These are phyloP conservation scores for Lasioglossum figueresi DNA, from an alignment of 2,888 invertebrate species.

Conservation along the genomic window DNA sequence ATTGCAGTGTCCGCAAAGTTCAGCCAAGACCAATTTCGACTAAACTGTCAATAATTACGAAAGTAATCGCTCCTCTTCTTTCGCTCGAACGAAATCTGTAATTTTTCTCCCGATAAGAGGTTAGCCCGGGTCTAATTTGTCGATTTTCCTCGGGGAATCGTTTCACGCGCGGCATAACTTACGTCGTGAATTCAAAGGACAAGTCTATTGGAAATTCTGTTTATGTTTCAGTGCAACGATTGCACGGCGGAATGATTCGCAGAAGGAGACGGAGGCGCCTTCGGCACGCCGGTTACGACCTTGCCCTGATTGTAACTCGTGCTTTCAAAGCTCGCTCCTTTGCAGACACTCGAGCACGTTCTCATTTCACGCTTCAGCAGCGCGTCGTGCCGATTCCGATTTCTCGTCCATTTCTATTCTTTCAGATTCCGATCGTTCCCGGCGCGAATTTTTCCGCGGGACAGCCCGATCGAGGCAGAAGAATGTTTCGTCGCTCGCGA, in stretches of 20 bases:
- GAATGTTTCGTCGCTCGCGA: conserved; percentile 5
- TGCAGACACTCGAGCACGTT: conserved; percentile 55
- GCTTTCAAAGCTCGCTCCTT: conserved; percentile 63
- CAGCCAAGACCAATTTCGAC: not conserved
- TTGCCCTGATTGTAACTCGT: conserved; percentile 67
- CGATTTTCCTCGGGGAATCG: not conserved
- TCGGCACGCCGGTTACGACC: conserved; percentile 68
- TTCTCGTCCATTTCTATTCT: conserved; percentile 38
- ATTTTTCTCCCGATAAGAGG: not conserved
- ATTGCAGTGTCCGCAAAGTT: not conserved
- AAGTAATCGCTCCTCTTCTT: not conserved
- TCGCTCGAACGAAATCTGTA: not conserved
- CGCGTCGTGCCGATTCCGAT: conserved; percentile 26
- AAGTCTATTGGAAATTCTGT: conserved; percentile 44
- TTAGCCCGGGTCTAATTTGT: not conserved
- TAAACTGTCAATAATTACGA: not conserved
- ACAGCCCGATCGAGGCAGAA: not conserved
- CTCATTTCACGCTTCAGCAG: conserved; percentile 58
- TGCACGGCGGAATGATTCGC: conserved; percentile 42
- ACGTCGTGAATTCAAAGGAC: not conserved
- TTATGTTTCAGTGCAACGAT: conserved; percentile 40
- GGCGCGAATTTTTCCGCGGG: conserved; percentile 18
- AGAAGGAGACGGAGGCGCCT: conserved; percentile 56
- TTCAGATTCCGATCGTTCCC: conserved; percentile 29
- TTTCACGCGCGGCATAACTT: conserved; percentile 24